Evolutionary conservation across 2,888 invertebrate genomes (phyloP).

Genomic region (Drosophila antonietae): DNA sequence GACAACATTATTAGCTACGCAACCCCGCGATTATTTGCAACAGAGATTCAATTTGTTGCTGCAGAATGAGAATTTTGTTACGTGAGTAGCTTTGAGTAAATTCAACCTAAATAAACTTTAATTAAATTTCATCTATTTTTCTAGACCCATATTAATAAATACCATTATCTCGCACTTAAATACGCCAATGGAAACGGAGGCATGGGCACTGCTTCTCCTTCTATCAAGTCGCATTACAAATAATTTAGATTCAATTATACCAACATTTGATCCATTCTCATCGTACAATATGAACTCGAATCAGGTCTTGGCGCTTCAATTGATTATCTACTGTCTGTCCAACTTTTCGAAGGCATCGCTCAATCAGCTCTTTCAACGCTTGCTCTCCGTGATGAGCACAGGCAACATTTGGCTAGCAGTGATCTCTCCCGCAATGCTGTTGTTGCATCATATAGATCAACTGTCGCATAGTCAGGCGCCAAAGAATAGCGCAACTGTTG

Average conservation of each 20-base stretch:
- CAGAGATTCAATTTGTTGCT: constrained; percentile 74
- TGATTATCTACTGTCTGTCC: constrained; percentile 75
- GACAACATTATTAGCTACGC: constrained; percentile 75
- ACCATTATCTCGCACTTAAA: constrained; percentile 82
- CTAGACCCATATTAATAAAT: constrained; percentile 73
- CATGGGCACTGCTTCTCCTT: constrained; percentile 80
- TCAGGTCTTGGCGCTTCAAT: constrained; percentile 82
- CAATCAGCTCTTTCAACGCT: constrained; percentile 81
- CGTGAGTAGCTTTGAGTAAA: constrained; percentile 29
- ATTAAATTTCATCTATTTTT: background rate
- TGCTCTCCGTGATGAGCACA: constrained; percentile 71
- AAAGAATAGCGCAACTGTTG: constrained; percentile 14
- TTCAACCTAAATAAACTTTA: background rate
- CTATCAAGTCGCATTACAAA: constrained; percentile 81
- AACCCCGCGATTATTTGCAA: constrained; percentile 81
- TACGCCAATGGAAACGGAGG: constrained; percentile 83
- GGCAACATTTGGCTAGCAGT: constrained; percentile 81
- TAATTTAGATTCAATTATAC: constrained; percentile 82
- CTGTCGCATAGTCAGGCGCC: constrained; percentile 73
- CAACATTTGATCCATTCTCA: constrained; percentile 75
- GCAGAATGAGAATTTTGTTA: constrained; percentile 54
- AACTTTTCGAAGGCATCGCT: constrained; percentile 83
- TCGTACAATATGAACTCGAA: constrained; percentile 83
- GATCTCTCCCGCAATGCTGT: constrained; percentile 82
- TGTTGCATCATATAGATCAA: constrained; percentile 78